Conservation (phyloP, 2,797 vertebrate species). For the Siniperca obscura region DNA sequence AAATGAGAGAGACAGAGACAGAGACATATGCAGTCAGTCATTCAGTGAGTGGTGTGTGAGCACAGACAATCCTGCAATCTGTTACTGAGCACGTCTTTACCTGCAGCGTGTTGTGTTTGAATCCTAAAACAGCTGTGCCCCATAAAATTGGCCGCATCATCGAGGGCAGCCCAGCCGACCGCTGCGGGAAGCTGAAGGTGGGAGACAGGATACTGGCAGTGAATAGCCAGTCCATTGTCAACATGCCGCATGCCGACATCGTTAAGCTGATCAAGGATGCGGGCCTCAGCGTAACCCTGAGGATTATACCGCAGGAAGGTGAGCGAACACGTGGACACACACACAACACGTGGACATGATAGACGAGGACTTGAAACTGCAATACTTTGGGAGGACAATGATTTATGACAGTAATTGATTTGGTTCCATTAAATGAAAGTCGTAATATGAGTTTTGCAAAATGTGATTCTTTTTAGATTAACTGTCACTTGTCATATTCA, state of each 20-base stretch:
- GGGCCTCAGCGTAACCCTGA: constrained; percentile 96
- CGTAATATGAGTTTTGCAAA: constrained; percentile 24
- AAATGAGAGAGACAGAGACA: constrained; percentile 68
- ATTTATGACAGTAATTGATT: constrained; percentile 37
- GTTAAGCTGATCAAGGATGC: constrained; percentile 99
- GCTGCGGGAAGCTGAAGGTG: constrained; percentile 96
- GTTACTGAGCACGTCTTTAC: constrained; percentile 46
- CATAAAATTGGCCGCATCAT: constrained; percentile 99
- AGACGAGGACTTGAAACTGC: neutral
- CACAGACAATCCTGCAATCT: constrained; percentile 53
- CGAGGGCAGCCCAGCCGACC: constrained; percentile 97
- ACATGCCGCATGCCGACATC: constrained; percentile 98
- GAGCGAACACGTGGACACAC: constrained; percentile 69
- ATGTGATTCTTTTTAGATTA: constrained; percentile 23
- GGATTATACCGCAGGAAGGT: constrained; percentile 98
- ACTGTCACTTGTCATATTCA: constrained; percentile 21
- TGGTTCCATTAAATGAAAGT: constrained; percentile 29
- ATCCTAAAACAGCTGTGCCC: constrained; percentile 89
- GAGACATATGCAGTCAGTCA: constrained; percentile 66
- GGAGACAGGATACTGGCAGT: constrained; percentile 98
- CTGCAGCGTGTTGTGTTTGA: constrained; percentile 39
- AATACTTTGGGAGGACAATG: neutral
- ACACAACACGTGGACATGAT: neutral
- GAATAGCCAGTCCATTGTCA: constrained; percentile 96
- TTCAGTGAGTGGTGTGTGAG: constrained; percentile 48